These are phyloP conservation scores for Gephyroberyx darwinii DNA, from an alignment of 2,797 vertebrate species.

Conservation along the genomic window DNA sequence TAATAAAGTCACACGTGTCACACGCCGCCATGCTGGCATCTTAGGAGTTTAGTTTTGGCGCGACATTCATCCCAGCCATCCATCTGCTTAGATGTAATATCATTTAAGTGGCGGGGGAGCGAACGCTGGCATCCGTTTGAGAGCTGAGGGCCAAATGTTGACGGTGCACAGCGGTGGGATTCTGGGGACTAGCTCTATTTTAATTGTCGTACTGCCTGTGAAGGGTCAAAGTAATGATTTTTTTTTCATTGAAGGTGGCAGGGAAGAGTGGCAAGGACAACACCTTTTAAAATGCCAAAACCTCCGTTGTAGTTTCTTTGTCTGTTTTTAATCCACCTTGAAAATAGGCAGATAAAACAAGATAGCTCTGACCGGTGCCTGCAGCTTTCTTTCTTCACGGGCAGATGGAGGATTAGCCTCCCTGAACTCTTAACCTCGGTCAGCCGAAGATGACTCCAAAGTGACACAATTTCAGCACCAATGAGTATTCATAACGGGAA, in stretches of 20 bases:
- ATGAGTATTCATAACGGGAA: neutral
- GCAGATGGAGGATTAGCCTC: too few species aligned
- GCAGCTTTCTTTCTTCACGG: too few species aligned
- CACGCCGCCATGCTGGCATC: conserved; percentile 18
- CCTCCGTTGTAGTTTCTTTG: too few species aligned
- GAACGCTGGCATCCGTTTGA: conserved; percentile 7
- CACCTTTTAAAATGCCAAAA: too few species aligned
- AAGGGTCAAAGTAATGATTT: neutral
- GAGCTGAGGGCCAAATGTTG: conserved; percentile 20
- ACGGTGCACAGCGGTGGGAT: neutral
- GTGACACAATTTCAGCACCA: neutral
- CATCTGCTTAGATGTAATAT: conserved; percentile 41
- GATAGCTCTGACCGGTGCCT: too few species aligned
- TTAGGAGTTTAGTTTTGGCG: conserved; percentile 40
- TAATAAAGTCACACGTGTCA: conserved; percentile 47
- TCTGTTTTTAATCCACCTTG: too few species aligned
- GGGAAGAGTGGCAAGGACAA: too few species aligned
- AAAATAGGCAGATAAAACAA: too few species aligned
- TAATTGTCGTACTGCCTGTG: neutral
- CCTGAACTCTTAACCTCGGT: too few species aligned
- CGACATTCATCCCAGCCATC: conserved; percentile 21
- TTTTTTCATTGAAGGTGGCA: too few species aligned
- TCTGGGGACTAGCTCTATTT: neutral
- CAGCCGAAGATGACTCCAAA: neutral
- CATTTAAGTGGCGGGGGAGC: conserved; percentile 23